phyloP scores from a whole-genome alignment of 1,140 invertebrate species.

The Sitodiplosis mosellana region DNA sequence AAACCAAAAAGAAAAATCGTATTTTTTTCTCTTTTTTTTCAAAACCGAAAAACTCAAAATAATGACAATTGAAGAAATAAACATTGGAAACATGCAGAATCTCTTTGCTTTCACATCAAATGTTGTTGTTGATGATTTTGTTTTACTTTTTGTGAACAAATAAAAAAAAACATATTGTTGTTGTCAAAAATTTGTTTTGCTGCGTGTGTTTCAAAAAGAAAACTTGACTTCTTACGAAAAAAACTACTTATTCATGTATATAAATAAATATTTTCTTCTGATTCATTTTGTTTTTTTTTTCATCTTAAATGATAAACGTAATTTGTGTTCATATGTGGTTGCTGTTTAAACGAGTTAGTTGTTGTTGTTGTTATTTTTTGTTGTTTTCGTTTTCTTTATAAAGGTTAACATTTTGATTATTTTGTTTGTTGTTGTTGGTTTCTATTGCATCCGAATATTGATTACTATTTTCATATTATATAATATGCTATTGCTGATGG shows the following conservation, averaged over 20 bases:
- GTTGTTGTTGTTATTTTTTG: no score
- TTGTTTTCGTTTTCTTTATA: no score
- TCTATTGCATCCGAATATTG: no score
- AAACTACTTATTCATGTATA: constrained; percentile 1
- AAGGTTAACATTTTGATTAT: no score
- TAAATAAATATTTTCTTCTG: background rate
- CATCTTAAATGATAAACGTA: background rate
- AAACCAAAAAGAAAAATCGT: constrained; percentile 6
- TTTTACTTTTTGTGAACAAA: constrained; percentile 16
- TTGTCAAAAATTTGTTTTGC: background rate
- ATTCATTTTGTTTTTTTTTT: no score
- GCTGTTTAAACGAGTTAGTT: no score
- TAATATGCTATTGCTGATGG: no score
- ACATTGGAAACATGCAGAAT: constrained; percentile 12
- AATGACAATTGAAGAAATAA: constrained; percentile 2
- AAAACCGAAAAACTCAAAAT: constrained; percentile 20
- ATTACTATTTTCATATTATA: no score
- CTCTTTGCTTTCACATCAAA: constrained; percentile 23
- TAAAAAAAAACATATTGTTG: constrained; percentile 2
- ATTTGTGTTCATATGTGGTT: background rate
- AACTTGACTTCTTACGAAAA: background rate
- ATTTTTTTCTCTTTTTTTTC: no score
- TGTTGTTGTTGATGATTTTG: constrained; percentile 15
- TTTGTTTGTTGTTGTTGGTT: no score
- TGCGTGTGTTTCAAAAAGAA: background rate